Base-by-base conservation (phyloP, 1,140 invertebrate genomes). In the Brachystomella parvula region DNA sequence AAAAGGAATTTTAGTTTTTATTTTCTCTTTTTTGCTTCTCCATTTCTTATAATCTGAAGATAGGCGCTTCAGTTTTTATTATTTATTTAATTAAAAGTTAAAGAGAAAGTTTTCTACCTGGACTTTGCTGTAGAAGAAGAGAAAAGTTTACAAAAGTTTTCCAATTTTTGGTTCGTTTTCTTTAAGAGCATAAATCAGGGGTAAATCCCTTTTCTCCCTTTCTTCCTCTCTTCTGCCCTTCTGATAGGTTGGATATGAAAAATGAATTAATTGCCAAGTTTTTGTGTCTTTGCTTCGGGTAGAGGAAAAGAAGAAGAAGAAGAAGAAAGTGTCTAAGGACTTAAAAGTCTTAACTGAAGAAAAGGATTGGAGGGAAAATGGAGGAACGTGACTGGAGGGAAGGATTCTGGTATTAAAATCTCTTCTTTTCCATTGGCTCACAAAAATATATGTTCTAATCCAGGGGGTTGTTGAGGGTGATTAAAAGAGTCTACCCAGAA, bases 301-400 rank as follows among this genome's bases (percentile, higher is more conserved):
- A n/a, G n/a, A n/a, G n/a, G n/a, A n/a, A n/a, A n/a, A n/a, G n/a
- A n/a, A n/a, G n/a, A n/a, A n/a, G n/a, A n/a, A n/a, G n/a, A n/a
- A n/a, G n/a, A n/a, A n/a, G 49, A 24, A 24, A 53, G 49, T 53
- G 49, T 17, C 12, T 17, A 26, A 53, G 49, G 49, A 53, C 49
- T 53, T 53, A 53, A 53, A 53, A 53, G 49, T 53, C 49, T 53
- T 53, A 53, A n/a, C n/a, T n/a, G n/a, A n/a, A n/a, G n/a, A n/a
- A n/a, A n/a, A n/a, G n/a, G n/a, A n/a, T n/a, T n/a, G n/a, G n/a
- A n/a, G n/a, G 24, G 49, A 24, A 15, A 15, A 15, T 24, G 15
- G 24, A 6, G 24, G 21, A 53, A 53, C 49, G 49, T 53, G 49
- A 12, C 24, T 24, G 12, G 6, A 53, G 49, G 49, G 49, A 53